These are phyloP conservation scores for Mus pahari DNA, from an alignment of 2,113 vertebrate genomes.

Conservation along the genomic window DNA sequence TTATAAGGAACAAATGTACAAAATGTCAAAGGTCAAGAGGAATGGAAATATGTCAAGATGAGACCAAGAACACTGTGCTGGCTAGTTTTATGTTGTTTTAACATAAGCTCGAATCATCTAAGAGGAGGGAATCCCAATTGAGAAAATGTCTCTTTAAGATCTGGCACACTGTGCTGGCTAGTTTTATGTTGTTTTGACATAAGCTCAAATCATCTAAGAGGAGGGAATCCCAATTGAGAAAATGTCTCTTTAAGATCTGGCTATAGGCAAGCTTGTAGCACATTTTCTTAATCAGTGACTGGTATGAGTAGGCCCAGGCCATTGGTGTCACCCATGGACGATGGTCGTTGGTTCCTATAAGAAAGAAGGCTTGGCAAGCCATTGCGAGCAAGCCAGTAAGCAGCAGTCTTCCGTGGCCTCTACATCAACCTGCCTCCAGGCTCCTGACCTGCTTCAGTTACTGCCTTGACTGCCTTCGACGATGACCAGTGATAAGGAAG, in stretches of 20 bases:
- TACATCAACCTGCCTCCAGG: background rate
- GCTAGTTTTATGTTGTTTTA: background rate
- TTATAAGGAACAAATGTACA: background rate
- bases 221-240: background rate
- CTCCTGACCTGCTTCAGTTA: background rate
- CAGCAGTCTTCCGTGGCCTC: background rate
- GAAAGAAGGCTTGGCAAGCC: background rate
- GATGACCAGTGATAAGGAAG: background rate
- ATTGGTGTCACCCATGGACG: background rate
- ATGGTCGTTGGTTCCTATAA: background rate
- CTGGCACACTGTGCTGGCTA: background rate
- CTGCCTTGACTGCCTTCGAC: background rate
- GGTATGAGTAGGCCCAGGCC: background rate
- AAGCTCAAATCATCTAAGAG: background rate
- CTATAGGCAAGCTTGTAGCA: background rate
- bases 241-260: background rate
- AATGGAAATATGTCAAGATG: background rate
- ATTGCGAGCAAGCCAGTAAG: background rate
- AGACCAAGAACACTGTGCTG: background rate
- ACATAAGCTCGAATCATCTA: background rate
- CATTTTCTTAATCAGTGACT: background rate
- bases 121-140: background rate
- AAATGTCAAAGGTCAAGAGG: constrained; percentile 35
- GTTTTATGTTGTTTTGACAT: background rate
- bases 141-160: background rate